Percentiles rank a stretch among this genome's conserved stretches.
phyloP scores from a whole-genome alignment of 2,888 invertebrate genomes.

The Microctonus brassicae region DNA sequence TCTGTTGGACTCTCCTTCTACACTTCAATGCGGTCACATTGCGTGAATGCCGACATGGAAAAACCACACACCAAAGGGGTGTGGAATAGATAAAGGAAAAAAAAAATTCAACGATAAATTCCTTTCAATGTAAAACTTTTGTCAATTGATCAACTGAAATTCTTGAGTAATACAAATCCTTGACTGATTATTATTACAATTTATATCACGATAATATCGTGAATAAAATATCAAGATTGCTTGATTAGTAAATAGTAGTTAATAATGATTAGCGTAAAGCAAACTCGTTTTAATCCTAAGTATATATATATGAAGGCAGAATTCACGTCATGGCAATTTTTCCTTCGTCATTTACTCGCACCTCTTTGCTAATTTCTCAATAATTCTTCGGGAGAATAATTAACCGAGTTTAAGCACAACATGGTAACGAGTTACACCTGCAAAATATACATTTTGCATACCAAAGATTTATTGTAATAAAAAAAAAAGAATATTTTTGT shows the following conservation, averaged over 20 bases:
- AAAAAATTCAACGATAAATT: not conserved
- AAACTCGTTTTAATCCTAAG: slow-evolving; percentile 5
- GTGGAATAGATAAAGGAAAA: not conserved
- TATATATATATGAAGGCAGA: not conserved
- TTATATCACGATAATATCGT: slow-evolving; percentile 19
- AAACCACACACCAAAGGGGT: not conserved
- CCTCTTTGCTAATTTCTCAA: slow-evolving; percentile 45
- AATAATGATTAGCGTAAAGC: slow-evolving; percentile 13
- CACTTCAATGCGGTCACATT: slow-evolving; percentile 19
- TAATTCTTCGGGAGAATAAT: slow-evolving; percentile 54
- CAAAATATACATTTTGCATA: slow-evolving; percentile 7
- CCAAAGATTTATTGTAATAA: not conserved
- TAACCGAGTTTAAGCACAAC: slow-evolving; percentile 54
- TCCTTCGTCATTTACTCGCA: slow-evolving; percentile 36
- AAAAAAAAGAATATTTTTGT: not conserved
- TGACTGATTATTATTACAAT: not conserved
- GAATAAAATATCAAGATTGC: not conserved
- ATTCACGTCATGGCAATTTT: slow-evolving; percentile 15
- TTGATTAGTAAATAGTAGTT: not conserved
- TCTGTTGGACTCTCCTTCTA: slow-evolving; percentile 39
- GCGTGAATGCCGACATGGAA: not conserved
- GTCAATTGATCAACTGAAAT: not conserved
- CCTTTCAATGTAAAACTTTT: not conserved
- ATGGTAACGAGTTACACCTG: slow-evolving; percentile 56
- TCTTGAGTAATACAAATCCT: not conserved